Evolutionary conservation across 2,797 vertebrate species (phyloP), one percentile per base, ranked within the genome.

Genomic region (Hirundo rustica): DNA sequence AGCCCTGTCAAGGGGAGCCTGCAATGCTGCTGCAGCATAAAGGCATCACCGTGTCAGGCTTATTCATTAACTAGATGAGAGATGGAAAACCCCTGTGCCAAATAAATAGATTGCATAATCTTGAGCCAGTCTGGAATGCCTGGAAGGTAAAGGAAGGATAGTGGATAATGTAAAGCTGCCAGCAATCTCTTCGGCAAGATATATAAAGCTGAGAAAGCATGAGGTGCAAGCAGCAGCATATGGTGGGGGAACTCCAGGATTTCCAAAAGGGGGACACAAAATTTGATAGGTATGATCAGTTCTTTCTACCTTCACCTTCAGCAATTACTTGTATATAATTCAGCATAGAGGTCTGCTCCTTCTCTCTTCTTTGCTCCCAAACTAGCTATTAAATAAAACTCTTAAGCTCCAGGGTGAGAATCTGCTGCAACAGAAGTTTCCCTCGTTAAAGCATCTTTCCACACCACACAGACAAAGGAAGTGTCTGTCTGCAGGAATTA

Each of bases 401-500:
- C 15, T 14, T 51, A 70, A 94, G 36, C 67, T 95, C 55, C 79
- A 78, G 45, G 54, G 51, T 36, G 22, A 80, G 48, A 11, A 85
- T n/a, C 54, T 88, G 77, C 72, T 92, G 79, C 67, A 93, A 84
- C 40, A 83, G 66, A 95, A 87, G 18, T 80, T 92, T 85, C 38
- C 60, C 64, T 68, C 76, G 27, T 74, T 72, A 34, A 77, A 44
- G 48, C 40, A 34, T 82, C 60, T 53, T 94, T 89, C 71, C 72
- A 67, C 51, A 94, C 78, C 64, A 79, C 34, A 34, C 13, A 74
- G 88, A 91, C 91, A 92, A 95, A 93, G 85, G 53, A 93, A 93
- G 40, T 42, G 65, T 76, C 95, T 95, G 96, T 94, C 95, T 96
- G 64, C 88, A 95, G 92, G 74, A 89, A 97, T 96, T 95, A 96